A percentile compares a stretch with the other conserved stretches of the same genome.
Conservation (phyloP, 2,797 vertebrate species). For the Serranus cabrilla region DNA sequence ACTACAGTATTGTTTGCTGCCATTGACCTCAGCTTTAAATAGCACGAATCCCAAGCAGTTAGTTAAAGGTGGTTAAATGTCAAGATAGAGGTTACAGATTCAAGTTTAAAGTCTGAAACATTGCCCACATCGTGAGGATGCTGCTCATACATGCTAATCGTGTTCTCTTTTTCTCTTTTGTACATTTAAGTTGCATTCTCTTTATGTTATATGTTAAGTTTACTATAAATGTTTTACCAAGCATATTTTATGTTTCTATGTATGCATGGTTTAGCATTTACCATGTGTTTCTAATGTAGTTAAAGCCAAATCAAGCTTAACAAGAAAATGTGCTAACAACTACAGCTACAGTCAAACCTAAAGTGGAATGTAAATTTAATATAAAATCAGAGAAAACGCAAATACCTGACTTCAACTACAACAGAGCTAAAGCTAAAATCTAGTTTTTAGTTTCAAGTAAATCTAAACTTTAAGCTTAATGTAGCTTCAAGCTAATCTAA, state of each 20-base stretch:
- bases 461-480: not conserved
- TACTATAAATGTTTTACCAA: not conserved
- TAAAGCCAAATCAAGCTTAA: not conserved
- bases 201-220: not conserved
- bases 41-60: not conserved
- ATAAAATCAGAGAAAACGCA: not conserved
- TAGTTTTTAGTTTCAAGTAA: not conserved
- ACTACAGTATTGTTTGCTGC: not conserved
- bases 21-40: not conserved
- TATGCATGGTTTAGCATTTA: not conserved
- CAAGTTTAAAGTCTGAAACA: not conserved
- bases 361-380: not conserved
- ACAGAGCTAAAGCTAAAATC: conserved; percentile 12
- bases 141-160: not conserved
- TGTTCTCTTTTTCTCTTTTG: not conserved
- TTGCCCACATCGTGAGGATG: not conserved
- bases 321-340: not conserved
- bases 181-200: not conserved
- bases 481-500: not conserved
- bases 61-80: conserved; percentile 16
- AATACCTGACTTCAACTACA: not conserved
- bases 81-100: not conserved
- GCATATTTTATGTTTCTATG: too few species aligned
- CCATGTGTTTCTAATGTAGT: not conserved
- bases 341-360: not conserved